phyloP scores from a whole-genome alignment of 2,113 vertebrate species.

The Dunckerocampus dactyliophorus region DNA sequence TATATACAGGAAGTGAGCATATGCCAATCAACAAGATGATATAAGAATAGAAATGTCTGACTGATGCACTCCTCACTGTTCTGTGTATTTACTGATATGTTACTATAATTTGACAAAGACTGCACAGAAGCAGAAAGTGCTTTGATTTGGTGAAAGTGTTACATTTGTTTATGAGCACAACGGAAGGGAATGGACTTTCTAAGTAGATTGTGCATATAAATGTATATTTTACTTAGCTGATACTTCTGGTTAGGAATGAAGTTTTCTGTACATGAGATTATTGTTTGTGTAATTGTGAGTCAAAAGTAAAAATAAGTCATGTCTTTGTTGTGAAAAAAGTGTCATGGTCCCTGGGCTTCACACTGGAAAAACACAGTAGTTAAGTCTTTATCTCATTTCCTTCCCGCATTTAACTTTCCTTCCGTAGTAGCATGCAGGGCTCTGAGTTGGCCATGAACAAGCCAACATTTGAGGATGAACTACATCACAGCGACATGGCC shows the following conservation, averaged over 20 bases:
- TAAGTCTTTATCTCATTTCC: conserved; percentile 42
- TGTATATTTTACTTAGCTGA: too few species aligned
- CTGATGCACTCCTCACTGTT: too few species aligned
- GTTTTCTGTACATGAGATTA: neutral
- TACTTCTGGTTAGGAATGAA: neutral
- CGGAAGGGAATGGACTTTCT: too few species aligned
- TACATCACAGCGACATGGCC: conserved; percentile 18
- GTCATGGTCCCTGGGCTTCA: neutral
- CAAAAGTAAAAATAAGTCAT: neutral
- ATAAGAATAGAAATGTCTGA: too few species aligned
- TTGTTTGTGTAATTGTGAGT: neutral
- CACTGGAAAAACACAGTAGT: conserved; percentile 9
- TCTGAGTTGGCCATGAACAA: neutral
- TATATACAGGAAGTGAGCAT: too few species aligned
- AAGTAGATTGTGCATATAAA: too few species aligned
- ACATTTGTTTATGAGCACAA: neutral
- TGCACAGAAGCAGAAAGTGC: too few species aligned
- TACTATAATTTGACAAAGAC: too few species aligned
- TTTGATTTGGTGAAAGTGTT: too few species aligned
- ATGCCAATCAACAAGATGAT: too few species aligned
- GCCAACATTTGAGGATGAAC: conserved; percentile 14
- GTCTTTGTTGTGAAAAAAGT: conserved; percentile 2
- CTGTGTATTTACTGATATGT: too few species aligned
- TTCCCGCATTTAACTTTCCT: conserved; percentile 38
- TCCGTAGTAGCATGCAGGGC: conserved; percentile 24